Percentiles rank a stretch among this genome's conserved stretches.
phyloP scores from a whole-genome alignment of 92 coral and sea anemone species.

The Zoanthus sansibaricus region DNA sequence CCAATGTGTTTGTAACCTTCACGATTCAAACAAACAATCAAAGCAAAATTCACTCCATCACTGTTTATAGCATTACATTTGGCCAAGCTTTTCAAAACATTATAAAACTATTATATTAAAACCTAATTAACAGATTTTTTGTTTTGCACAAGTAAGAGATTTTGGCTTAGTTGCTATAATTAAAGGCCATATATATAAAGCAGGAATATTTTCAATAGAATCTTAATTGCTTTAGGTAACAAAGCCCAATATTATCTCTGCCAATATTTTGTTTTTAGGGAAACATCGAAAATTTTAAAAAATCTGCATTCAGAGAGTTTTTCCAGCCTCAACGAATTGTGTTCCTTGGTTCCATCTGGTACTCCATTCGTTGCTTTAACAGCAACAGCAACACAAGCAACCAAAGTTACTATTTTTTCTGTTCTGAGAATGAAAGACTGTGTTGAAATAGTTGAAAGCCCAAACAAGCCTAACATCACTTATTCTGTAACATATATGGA shows the following conservation, averaged over 20 bases:
- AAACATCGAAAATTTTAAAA: not conserved
- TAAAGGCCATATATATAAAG: slow-evolving; percentile 1
- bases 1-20: no score
- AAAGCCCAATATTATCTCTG: no score
- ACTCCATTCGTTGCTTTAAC: slow-evolving; percentile 4
- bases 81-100: not conserved
- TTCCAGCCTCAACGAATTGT: not conserved
- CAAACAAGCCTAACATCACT: slow-evolving; percentile 5
- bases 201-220: not conserved
- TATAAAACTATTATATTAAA: no score
- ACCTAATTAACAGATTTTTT: not conserved
- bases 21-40: no score
- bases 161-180: slow-evolving; percentile 6
- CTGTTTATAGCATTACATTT: not conserved
- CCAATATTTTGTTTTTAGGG: no score
- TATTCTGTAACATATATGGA: not conserved
- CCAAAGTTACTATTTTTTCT: not conserved
- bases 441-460: not conserved
- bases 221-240: not conserved
- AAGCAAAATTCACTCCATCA: not conserved
- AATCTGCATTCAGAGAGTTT: slow-evolving; percentile 1
- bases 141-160: slow-evolving; percentile 1
- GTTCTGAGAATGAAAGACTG: not conserved
- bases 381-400: slow-evolving; percentile 6
- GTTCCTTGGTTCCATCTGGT: not conserved